Evolutionary conservation across 2,888 invertebrate species (phyloP).

Genomic region (Athalia rosae): DNA sequence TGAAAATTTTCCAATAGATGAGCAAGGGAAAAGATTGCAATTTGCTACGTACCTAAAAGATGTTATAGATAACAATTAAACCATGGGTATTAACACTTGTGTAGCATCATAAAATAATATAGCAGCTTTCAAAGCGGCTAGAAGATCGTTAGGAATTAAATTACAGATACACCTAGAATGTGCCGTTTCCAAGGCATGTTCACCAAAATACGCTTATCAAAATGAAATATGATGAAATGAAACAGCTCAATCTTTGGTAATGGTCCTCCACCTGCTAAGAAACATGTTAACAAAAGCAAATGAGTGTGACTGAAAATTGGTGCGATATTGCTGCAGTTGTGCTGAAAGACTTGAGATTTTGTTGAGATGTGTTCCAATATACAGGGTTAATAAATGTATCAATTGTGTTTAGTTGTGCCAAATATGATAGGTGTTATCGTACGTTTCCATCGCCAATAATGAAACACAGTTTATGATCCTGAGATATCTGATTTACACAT

Average conservation of each 20-base stretch:
- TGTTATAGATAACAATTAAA: not conserved
- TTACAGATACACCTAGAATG: constrained; percentile 8
- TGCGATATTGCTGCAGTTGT: constrained; percentile 46
- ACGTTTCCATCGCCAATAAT: constrained; percentile 37
- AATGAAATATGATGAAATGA: constrained; percentile 31
- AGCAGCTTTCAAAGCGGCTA: not conserved
- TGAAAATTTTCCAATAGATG: constrained; percentile 19
- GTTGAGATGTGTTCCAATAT: constrained; percentile 6
- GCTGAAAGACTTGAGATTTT: constrained; percentile 44
- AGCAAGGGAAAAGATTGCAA: constrained; percentile 27
- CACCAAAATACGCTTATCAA: constrained; percentile 18
- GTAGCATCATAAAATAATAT: constrained; percentile 1
- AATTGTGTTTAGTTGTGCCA: constrained; percentile 30
- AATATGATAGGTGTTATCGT: not conserved
- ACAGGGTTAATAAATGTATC: constrained; percentile 18
- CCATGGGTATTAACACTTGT: not conserved
- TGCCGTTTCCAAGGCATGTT: constrained; percentile 13
- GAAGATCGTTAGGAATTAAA: not conserved
- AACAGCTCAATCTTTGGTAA: constrained; percentile 34
- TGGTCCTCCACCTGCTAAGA: constrained; percentile 33
- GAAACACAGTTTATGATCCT: constrained; percentile 3
- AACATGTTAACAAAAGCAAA: constrained; percentile 46
- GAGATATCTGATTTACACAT: constrained; percentile 23
- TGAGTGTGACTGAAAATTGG: constrained; percentile 36
- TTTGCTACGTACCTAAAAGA: constrained; percentile 22